phyloP scores from a whole-genome alignment of 2,797 vertebrate genomes.

The Margarornis squamiger region DNA sequence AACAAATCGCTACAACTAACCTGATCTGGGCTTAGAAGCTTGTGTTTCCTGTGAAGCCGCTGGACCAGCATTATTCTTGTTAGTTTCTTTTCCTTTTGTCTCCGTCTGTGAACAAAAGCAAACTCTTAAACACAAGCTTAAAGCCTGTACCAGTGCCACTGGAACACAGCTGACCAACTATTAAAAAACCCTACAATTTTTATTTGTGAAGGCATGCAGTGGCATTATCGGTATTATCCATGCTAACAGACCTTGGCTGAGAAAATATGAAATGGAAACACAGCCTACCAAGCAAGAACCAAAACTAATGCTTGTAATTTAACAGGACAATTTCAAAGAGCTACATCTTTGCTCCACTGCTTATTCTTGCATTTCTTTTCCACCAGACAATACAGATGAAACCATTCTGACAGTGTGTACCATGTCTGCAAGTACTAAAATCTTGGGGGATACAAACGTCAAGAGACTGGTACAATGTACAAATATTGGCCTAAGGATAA shows the following conservation, averaged over 20 bases:
- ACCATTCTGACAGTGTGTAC: not conserved
- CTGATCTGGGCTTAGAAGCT: conserved; percentile 72
- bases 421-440: not conserved
- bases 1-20: conserved; percentile 30
- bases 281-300: not conserved
- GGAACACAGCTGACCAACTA: not conserved
- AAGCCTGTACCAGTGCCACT: not conserved
- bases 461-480: not conserved
- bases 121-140: not conserved
- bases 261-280: not conserved
- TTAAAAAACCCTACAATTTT: not conserved
- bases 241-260: not conserved
- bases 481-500: not conserved
- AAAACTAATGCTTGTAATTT: not conserved
- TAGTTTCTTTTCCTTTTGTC: conserved; percentile 78
- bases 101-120: conserved; percentile 68
- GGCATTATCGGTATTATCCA: not conserved
- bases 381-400: not conserved
- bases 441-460: not conserved
- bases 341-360: not conserved
- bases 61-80: conserved; percentile 65
- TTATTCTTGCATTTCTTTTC: not conserved
- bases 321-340: not conserved
- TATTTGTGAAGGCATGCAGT: not conserved
- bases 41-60: conserved; percentile 66